These are phyloP conservation scores for Drosophila sp. DNA, from an alignment of 1,140 invertebrate genomes.

Conservation along the genomic window DNA sequence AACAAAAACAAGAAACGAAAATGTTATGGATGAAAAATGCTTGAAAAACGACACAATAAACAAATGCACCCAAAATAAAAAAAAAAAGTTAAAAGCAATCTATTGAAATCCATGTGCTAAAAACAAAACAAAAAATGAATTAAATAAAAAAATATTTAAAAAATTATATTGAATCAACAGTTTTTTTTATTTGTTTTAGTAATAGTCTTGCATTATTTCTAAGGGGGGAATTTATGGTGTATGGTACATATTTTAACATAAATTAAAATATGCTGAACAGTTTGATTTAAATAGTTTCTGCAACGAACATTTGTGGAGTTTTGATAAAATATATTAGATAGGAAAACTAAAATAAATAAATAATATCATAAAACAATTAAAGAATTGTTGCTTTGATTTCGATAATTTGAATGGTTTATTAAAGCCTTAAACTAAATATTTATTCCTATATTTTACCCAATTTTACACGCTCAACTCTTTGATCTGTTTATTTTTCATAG, in stretches of 20 bases:
- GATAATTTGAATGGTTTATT: no score
- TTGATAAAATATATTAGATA: no score
- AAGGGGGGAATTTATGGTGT: background rate
- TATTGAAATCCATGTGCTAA: conserved; percentile 70
- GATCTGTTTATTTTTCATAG: no score
- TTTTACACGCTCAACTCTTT: no score
- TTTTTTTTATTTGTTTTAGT: conserved; percentile 18
- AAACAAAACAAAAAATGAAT: conserved; percentile 32
- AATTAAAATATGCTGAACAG: background rate
- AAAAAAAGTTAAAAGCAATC: conserved; percentile 43
- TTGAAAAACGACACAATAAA: conserved; percentile 8
- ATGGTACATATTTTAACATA: no score
- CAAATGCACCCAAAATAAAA: conserved; percentile 27
- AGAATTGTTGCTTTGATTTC: no score
- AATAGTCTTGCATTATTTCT: background rate
- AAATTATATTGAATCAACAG: conserved; percentile 15
- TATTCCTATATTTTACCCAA: no score
- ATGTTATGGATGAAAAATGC: conserved; percentile 44
- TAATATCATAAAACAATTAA: no score
- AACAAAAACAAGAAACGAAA: conserved; percentile 42
- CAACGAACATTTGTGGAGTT: no score
- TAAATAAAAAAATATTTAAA: conserved; percentile 47
- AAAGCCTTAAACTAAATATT: no score
- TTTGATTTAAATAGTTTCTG: background rate
- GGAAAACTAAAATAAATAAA: no score